These are phyloP conservation scores for Drosophila subpulchrella DNA, from an alignment of 1,140 invertebrate species.

Conservation along the genomic window DNA sequence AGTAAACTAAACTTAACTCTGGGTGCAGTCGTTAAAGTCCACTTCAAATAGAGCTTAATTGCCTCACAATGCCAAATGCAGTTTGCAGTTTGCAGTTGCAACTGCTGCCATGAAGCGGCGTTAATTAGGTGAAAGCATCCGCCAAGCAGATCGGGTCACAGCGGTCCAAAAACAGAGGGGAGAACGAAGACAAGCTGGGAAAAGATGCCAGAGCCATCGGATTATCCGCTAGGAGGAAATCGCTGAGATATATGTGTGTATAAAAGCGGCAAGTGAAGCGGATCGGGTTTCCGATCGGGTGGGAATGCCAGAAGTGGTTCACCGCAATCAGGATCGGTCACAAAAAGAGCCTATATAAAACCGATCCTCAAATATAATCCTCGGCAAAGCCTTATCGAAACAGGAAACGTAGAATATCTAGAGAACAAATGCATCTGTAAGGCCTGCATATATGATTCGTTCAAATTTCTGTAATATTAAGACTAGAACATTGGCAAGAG, in stretches of 20 bases:
- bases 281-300: not conserved
- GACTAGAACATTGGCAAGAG: no score
- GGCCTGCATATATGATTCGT: no score
- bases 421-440: no score
- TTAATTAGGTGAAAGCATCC: constrained; percentile 79
- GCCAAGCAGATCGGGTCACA: constrained; percentile 40
- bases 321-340: no score
- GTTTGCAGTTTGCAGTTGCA: constrained; percentile 34
- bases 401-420: no score
- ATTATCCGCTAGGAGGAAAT: constrained; percentile 2
- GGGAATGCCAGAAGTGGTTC: not conserved
- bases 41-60: constrained; percentile 70
- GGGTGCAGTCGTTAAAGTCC: constrained; percentile 48
- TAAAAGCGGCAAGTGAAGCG: not conserved
- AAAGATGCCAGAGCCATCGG: constrained; percentile 1
- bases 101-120: constrained; percentile 52
- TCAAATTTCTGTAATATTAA: no score
- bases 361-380: no score
- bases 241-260: not conserved
- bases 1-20: constrained; percentile 19
- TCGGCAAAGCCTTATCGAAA: no score
- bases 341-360: no score
- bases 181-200: constrained; percentile 16
- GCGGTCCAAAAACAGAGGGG: constrained; percentile 8
- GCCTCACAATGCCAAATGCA: constrained; percentile 70